Base-by-base conservation (phyloP, 2,888 invertebrate species). In the Petrophora chlorosata region DNA sequence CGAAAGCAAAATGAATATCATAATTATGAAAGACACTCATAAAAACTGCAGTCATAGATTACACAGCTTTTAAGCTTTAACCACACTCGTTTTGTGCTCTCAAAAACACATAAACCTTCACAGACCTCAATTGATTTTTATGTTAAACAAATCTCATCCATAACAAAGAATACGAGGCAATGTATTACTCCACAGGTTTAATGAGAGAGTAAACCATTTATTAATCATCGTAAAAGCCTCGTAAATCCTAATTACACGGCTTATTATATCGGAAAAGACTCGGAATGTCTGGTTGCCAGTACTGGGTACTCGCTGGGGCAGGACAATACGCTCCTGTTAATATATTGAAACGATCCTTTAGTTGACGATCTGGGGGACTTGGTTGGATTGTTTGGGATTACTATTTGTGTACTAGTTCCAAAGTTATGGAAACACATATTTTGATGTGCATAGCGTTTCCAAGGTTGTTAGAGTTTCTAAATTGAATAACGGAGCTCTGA, bases 231-330 rank as follows among this genome's bases (percentile, higher is more conserved):
- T 77, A 79, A 84, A 80, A 76, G 77, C 71, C 62, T 72, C 73
- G 82, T 87, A 85, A 86, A 87, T 87, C 76, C 80, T 83, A 83
- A 85, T 86, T 85, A 85, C 79, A 80, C 60, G 73, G 78, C 85
- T 85, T 86, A 85, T 87, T 85, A 86, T 85, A 85, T 85, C 78
- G 71, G 82, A 74, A 76, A 74, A 65, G 70, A 10, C 25, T 10
- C 25, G 10, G 9, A 3, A 25, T 10, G 10, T 9, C 69, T 68
- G 70, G 59, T 65, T 64, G 63, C 68, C 63, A 65, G 69, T 66
- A 73, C 71, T n/a, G n/a, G 77, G 79, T 26, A 4, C 55, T 55
- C 66, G 61, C 64, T 42, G 64, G 66, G 80, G 80, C 82, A 82
- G 82, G 73, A 82, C 80, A 82, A 82, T 82, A 77, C 73, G 65